Evolutionary conservation across 2,113 vertebrate genomes (phyloP), one percentile per base, ranked within the genome.

Genomic region (Paraplagusia blochii): DNA sequence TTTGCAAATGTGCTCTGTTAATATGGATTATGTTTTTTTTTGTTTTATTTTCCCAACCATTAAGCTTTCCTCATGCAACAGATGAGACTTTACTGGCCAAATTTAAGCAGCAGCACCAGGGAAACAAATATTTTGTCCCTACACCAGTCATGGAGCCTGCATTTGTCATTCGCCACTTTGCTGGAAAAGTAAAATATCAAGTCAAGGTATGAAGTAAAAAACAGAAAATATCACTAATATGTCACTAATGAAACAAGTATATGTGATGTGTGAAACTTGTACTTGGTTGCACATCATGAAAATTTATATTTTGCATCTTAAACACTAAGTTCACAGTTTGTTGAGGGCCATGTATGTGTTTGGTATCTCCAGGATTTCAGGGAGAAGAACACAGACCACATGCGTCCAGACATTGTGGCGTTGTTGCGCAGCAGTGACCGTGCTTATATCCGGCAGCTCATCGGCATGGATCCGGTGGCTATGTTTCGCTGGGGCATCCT

Each of bases 301-400:
- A n/a, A n/a, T n/a, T n/a, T n/a, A n/a, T n/a, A n/a, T n/a, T n/a
- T n/a, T n/a, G n/a, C n/a, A n/a, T n/a, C n/a, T 2, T 29, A 29
- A 29, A 29, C 6, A 29, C 6, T 29, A 29, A 29, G 22, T 29
- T 29, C 3, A 29, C 22, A 29, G 3, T 18, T 5, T 34, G 7
- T 1, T 22, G 14, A 0, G 34, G 19, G 1, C 9, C 0, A 63
- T 44, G 34, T 19, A 40, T 29, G 2, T 11, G 0, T 66, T 44
- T 34, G 29, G 34, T 29, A 13, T 35, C 22, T 7, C 14, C 79
- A 99, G 97, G 97, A 99, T 80, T 99, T 99, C 85, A 91, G 97
- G 14, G 97, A 99, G 89, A 99, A 99, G 66, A 99, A 99, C 76
- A 99, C 96, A 16, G 97, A 99, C 80, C 94, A 97, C 89, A 99